These are phyloP conservation scores for Microplitis manilae DNA, from an alignment of 2,888 invertebrate species.

Conservation along the genomic window DNA sequence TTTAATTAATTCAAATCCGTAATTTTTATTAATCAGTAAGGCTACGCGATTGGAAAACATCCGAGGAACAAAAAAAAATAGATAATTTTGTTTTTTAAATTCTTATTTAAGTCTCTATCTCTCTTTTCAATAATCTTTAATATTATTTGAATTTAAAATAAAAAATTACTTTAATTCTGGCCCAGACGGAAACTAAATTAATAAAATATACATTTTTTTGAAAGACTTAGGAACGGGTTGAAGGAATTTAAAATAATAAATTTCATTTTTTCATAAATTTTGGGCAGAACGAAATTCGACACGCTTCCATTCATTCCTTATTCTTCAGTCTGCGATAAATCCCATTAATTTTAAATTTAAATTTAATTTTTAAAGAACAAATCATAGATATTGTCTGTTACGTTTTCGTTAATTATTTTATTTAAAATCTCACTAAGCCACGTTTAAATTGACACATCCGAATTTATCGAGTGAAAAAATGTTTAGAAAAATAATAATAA, in stretches of 20 bases:
- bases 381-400: constrained; percentile 37
- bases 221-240: constrained; percentile 11
- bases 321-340: constrained; percentile 47
- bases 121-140: constrained; percentile 9
- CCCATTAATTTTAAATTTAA: constrained; percentile 22
- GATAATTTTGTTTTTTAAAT: neutral
- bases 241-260: constrained; percentile 7
- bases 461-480: too few species aligned
- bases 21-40: neutral
- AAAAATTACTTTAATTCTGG: constrained; percentile 9
- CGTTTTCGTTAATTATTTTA: constrained; percentile 17
- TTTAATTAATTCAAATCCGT: constrained; percentile 11
- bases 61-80: constrained; percentile 4
- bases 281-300: constrained; percentile 55
- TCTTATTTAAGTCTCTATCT: constrained; percentile 21
- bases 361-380: constrained; percentile 22
- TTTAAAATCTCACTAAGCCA: neutral
- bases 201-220: constrained; percentile 14
- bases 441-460: too few species aligned
- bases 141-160: neutral
- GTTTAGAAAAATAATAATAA: too few species aligned
- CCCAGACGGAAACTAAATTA: constrained; percentile 13
- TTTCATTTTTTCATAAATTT: neutral
- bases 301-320: constrained; percentile 55
- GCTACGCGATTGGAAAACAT: constrained; percentile 32